Evolutionary conservation across 1,140 invertebrate genomes (phyloP).

Genomic region (Macrostomum lignano): DNA sequence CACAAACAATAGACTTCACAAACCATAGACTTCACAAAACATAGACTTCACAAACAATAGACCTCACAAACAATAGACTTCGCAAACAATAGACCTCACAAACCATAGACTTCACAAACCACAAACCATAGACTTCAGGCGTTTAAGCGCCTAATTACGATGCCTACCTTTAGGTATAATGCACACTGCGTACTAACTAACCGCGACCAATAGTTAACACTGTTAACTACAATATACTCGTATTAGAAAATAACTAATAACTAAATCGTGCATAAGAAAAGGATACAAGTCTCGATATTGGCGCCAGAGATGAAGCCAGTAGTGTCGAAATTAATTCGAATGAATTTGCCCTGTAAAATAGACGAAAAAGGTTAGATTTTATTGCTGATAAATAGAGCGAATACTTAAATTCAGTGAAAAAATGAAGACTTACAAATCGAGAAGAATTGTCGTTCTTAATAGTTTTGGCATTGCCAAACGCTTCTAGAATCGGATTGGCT

Average conservation of each 20-base stretch:
- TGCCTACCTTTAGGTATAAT: too few relatives aligned
- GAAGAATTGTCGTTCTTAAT: slow-evolving; percentile 99
- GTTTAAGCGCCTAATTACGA: too few relatives aligned
- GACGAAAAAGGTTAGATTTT: slow-evolving; percentile 6
- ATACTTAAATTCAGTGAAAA: background rate
- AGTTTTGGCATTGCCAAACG: slow-evolving; percentile 96
- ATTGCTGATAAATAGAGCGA: too few relatives aligned
- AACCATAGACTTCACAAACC: too few relatives aligned
- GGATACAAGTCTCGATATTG: slow-evolving; percentile 98
- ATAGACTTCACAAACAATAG: too few relatives aligned
- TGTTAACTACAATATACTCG: background rate
- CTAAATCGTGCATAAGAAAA: slow-evolving; percentile 18
- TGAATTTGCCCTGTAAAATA: slow-evolving; percentile 78
- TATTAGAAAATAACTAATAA: background rate
- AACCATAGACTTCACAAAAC: too few relatives aligned
- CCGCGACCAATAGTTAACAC: background rate
- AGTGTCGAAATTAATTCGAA: slow-evolving; percentile 94
- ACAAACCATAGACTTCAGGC: too few relatives aligned
- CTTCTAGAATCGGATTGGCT: slow-evolving; percentile 94
- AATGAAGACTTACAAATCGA: slow-evolving; percentile 63
- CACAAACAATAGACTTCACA: too few relatives aligned
- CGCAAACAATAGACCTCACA: too few relatives aligned
- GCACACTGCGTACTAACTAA: too few relatives aligned
- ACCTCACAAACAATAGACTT: too few relatives aligned
- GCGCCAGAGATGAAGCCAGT: slow-evolving; percentile 96